These are phyloP conservation scores for Malurus cyaneus DNA, from an alignment of 2,113 vertebrate genomes.

Conservation along the genomic window DNA sequence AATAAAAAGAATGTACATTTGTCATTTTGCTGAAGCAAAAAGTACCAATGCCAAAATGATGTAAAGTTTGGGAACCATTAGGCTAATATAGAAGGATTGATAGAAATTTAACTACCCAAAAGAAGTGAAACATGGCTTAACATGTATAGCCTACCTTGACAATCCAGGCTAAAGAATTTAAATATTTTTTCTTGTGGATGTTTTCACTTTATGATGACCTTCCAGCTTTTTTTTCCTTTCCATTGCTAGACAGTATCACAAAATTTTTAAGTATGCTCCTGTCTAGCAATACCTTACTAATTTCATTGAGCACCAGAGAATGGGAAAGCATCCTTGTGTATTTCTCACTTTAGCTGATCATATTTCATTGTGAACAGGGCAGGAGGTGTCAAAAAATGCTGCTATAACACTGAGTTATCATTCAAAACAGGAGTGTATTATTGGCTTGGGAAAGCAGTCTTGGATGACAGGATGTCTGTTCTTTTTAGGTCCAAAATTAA, in stretches of 20 bases:
- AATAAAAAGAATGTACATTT: neutral
- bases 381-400: neutral
- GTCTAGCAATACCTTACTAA: neutral
- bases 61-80: neutral
- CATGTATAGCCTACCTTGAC: neutral
- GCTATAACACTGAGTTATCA: neutral
- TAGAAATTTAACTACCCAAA: neutral
- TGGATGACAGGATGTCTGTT: neutral
- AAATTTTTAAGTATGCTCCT: neutral
- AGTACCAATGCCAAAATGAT: neutral
- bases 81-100: neutral
- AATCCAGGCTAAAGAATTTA: neutral
- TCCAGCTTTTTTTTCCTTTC: neutral
- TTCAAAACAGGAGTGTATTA: neutral
- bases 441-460: neutral
- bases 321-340: neutral
- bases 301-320: neutral
- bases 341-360: neutral
- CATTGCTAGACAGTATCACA: neutral
- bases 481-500: neutral
- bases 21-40: neutral
- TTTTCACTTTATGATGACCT: neutral
- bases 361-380: neutral
- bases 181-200: neutral
- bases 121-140: neutral